Percentiles rank a stretch among this genome's conserved stretches.
phyloP scores from a whole-genome alignment of 2,888 invertebrate genomes.

The Linnaemya tessellans region DNA sequence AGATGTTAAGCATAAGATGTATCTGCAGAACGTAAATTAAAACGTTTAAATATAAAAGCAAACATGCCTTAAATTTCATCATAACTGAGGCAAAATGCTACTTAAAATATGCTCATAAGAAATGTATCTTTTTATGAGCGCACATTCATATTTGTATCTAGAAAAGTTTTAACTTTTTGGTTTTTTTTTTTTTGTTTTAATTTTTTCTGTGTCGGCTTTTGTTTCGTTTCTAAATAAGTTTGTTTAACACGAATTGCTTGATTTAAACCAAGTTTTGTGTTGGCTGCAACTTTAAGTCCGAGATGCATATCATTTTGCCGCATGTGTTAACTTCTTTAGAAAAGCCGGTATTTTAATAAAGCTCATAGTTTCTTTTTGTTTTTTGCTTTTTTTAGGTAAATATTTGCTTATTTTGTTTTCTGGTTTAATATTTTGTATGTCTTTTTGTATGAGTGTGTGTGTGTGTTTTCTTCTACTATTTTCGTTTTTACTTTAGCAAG shows the following conservation, averaged over 20 bases:
- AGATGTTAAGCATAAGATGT: conserved; percentile 34
- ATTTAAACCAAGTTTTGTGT: conserved; percentile 53
- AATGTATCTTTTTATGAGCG: conserved; percentile 39
- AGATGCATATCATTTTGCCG: conserved; percentile 70
- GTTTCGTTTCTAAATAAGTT: conserved; percentile 60
- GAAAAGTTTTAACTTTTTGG: conserved; percentile 36
- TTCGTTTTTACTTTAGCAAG: conserved; percentile 36
- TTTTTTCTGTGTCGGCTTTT: conserved; percentile 65
- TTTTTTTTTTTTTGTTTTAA: not conserved
- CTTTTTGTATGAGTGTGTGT: not conserved
- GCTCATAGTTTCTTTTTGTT: conserved; percentile 47
- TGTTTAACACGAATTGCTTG: conserved; percentile 64
- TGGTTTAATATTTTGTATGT: conserved; percentile 21
- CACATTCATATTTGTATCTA: conserved; percentile 21
- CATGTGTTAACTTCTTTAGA: conserved; percentile 67
- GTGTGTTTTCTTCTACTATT: not conserved
- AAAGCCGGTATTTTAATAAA: conserved; percentile 65
- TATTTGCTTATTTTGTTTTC: conserved; percentile 27
- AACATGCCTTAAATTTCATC: conserved; percentile 62
- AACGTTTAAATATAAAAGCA: conserved; percentile 51
- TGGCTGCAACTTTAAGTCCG: conserved; percentile 54
- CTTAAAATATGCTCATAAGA: conserved; percentile 48
- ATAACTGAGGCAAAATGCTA: conserved; percentile 65
- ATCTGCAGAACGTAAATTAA: conserved; percentile 50
- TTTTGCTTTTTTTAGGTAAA: conserved; percentile 10